These are phyloP conservation scores for Tetrax tetrax DNA, from an alignment of 2,113 vertebrate species.

Conservation along the genomic window DNA sequence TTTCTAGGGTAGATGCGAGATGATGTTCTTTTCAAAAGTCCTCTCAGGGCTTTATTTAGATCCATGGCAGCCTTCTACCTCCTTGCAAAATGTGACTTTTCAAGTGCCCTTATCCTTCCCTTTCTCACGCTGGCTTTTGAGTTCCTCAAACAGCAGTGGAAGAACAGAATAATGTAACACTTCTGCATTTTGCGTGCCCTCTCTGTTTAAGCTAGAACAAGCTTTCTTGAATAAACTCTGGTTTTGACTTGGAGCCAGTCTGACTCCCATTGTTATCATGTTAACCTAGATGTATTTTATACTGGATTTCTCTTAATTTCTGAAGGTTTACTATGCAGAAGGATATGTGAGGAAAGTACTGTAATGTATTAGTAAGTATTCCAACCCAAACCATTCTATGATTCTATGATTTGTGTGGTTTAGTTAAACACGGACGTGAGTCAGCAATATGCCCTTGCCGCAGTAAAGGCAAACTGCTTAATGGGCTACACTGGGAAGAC, in stretches of 20 bases:
- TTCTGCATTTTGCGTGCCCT: neutral
- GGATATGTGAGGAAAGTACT: neutral
- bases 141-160: neutral
- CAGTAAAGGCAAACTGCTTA: neutral
- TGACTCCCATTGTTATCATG: neutral
- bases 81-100: neutral
- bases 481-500: neutral
- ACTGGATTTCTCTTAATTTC: neutral
- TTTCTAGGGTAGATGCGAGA: neutral
- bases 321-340: neutral
- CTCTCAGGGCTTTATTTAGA: neutral
- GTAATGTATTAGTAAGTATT: neutral
- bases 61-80: neutral
- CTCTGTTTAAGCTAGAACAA: neutral
- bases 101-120: neutral
- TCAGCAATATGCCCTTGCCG: neutral
- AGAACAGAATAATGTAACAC: neutral
- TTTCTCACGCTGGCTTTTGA: neutral
- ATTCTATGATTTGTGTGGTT: neutral
- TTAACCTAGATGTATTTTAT: neutral
- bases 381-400: too few relatives aligned
- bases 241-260: neutral
- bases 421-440: neutral
- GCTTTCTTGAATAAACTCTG: neutral
- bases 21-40: neutral